phyloP scores from a whole-genome alignment of 1,140 invertebrate species.

The Apis dorsata region DNA sequence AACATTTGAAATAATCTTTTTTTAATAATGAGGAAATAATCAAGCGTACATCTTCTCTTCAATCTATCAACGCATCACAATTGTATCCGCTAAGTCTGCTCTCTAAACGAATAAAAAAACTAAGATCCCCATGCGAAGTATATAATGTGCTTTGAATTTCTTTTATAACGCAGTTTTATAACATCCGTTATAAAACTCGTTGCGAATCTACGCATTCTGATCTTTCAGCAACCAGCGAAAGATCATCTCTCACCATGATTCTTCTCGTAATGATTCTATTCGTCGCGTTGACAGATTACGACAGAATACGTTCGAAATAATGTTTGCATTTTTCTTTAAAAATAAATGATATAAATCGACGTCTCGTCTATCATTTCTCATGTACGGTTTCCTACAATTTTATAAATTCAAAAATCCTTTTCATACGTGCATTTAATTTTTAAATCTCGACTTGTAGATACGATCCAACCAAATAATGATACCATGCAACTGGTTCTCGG shows the following conservation, averaged over 20 bases:
- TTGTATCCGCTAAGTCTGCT: background rate
- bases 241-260: background rate
- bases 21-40: background rate
- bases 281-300: slow-evolving; percentile 16
- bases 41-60: background rate
- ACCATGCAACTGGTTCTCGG: too few species aligned
- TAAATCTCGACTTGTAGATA: too few species aligned
- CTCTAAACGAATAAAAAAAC: slow-evolving; percentile 4
- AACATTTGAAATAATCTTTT: too few species aligned
- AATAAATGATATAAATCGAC: too few species aligned
- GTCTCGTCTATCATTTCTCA: too few species aligned
- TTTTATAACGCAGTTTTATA: slow-evolving; percentile 23
- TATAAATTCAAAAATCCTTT: too few species aligned
- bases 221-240: slow-evolving; percentile 35
- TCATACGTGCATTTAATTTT: too few species aligned
- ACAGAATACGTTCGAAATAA: slow-evolving; percentile 4
- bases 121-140: slow-evolving; percentile 42
- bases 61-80: too few species aligned
- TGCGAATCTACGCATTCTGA: slow-evolving; percentile 43
- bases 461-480: too few species aligned
- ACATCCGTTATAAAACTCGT: background rate
- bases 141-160: slow-evolving; percentile 64
- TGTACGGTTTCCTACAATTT: too few species aligned
- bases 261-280: slow-evolving; percentile 19
- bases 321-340: too few species aligned